phyloP scores from a whole-genome alignment of 1,140 invertebrate species.

The Idris sp. region DNA sequence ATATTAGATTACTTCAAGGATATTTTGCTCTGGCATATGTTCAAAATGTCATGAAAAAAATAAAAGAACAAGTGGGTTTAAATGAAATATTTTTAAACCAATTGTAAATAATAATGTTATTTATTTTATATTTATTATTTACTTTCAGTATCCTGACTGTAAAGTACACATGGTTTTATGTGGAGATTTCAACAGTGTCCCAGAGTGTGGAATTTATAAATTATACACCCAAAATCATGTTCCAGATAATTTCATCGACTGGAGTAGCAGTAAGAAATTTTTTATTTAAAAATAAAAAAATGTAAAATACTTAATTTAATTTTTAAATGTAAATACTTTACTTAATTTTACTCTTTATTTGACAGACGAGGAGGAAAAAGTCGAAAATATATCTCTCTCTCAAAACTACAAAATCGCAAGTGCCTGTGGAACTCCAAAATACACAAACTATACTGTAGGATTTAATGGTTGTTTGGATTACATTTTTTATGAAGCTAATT shows the following conservation, averaged over 20 bases:
- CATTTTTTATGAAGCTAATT: conserved; percentile 88
- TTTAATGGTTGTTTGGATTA: conserved; percentile 95
- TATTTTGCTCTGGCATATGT: conserved; percentile 82
- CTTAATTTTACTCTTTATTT: no score
- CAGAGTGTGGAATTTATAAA: conserved; percentile 88
- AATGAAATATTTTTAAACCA: neutral
- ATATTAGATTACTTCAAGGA: conserved; percentile 89
- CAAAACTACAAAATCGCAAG: conserved; percentile 83
- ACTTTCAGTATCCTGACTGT: conserved; percentile 79
- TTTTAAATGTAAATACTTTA: no score
- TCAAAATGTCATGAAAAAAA: conserved; percentile 76
- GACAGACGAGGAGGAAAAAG: conserved; percentile 83
- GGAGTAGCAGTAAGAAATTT: conserved; percentile 85
- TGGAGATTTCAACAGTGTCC: conserved; percentile 92
- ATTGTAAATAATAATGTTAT: neutral
- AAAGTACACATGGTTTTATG: conserved; percentile 84
- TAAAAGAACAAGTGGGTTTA: conserved; percentile 73
- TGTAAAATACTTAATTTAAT: conserved; percentile 49
- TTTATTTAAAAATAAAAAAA: neutral
- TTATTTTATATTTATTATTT: conserved; percentile 1
- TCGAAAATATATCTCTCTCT: conserved; percentile 80
- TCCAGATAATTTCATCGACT: conserved; percentile 83
- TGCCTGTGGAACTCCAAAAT: conserved; percentile 86
- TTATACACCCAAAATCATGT: conserved; percentile 84
- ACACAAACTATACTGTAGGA: conserved; percentile 90